Evolutionary conservation across 2,888 invertebrate species (phyloP).

Genomic region (Pteria penguin): DNA sequence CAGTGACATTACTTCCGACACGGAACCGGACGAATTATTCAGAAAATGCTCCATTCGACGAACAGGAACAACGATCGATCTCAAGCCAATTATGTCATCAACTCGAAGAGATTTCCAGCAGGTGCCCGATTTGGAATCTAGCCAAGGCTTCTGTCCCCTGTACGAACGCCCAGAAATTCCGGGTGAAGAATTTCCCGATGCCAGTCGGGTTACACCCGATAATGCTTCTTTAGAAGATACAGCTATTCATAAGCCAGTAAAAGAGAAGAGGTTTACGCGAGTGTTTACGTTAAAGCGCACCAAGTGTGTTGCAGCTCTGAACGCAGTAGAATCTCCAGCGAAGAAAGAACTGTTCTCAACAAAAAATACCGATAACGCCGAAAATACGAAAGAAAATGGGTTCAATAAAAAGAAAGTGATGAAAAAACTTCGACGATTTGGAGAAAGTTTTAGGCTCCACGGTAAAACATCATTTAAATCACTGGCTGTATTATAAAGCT

Average conservation of each 20-base stretch:
- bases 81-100: not conserved
- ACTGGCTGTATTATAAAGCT: not conserved
- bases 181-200: not conserved
- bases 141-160: not conserved
- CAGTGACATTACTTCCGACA: not conserved
- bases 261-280: not conserved
- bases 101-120: not conserved
- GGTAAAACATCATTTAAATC: not conserved
- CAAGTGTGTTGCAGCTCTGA: not conserved
- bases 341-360: not conserved
- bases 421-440: not conserved
- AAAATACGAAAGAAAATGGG: not conserved
- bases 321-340: not conserved
- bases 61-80: not conserved
- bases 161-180: not conserved
- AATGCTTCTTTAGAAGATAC: not conserved
- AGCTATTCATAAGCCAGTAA: not conserved
- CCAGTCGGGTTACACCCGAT: not conserved
- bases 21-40: not conserved
- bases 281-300: not conserved
- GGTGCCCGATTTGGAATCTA: not conserved
- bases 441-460: not conserved
- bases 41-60: not conserved
- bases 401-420: not conserved
- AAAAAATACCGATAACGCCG: not conserved